phyloP scores from a whole-genome alignment of 2,888 invertebrate species.

The Laothoe populi region DNA sequence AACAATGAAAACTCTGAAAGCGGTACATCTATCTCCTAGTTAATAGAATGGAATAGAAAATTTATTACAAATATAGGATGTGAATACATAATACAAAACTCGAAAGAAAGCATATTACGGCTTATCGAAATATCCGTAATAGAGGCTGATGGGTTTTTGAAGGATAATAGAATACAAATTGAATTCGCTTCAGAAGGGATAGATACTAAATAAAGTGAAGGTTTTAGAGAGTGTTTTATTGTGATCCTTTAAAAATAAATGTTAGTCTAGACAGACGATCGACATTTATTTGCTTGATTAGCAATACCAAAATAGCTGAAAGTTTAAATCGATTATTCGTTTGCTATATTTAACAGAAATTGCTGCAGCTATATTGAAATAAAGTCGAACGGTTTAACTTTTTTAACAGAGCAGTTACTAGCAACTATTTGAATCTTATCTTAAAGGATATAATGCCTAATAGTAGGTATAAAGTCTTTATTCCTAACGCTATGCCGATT shows the following conservation, averaged over 20 bases:
- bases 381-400: no score
- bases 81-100: neutral
- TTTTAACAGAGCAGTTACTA: no score
- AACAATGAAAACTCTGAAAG: neutral
- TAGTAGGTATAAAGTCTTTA: no score
- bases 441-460: no score
- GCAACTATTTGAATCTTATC: no score
- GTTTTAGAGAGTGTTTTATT: constrained; percentile 2
- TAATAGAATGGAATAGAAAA: constrained; percentile 5
- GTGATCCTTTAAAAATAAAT: neutral
- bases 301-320: neutral
- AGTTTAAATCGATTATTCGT: no score
- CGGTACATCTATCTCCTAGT: neutral
- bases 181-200: constrained; percentile 12
- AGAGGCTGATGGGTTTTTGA: neutral
- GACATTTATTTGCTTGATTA: neutral
- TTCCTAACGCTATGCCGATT: no score
- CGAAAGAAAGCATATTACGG: constrained; percentile 10
- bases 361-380: no score
- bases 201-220: constrained; percentile 13
- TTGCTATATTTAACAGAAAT: no score
- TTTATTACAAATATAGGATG: neutral
- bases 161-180: constrained; percentile 22
- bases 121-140: constrained; percentile 3
- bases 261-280: neutral